A percentile compares a stretch with the other conserved stretches of the same genome.
These are phyloP conservation scores for Diogma glabrata DNA, from an alignment of 2,888 invertebrate species.

Conservation along the genomic window DNA sequence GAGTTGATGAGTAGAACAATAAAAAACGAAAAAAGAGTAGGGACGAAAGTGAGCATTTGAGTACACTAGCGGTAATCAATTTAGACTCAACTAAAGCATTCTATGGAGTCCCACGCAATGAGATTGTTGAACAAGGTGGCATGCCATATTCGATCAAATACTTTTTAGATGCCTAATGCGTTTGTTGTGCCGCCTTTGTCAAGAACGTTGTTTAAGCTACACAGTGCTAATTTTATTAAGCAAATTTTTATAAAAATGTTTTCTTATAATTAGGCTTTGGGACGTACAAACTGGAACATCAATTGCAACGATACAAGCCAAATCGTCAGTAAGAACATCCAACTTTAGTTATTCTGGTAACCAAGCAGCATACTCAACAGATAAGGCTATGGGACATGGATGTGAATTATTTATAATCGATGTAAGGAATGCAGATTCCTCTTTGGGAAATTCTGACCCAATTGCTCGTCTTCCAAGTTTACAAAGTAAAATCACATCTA, in stretches of 20 bases:
- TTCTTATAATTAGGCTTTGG: constrained; percentile 57
- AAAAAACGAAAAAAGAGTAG: too few relatives aligned
- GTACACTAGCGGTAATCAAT: too few relatives aligned
- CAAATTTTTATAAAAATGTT: neutral
- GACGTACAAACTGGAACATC: constrained; percentile 75
- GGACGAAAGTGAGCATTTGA: too few relatives aligned
- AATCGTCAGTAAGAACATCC: constrained; percentile 85
- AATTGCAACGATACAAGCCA: constrained; percentile 63
- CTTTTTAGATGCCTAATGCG: too few relatives aligned
- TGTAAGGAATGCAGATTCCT: constrained; percentile 62
- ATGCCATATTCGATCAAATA: too few relatives aligned
- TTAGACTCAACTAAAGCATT: too few relatives aligned
- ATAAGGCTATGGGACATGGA: constrained; percentile 80
- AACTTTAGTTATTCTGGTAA: constrained; percentile 88
- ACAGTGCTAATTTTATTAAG: neutral
- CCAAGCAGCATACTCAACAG: constrained; percentile 86
- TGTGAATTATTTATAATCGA: constrained; percentile 86
- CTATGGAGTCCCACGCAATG: too few relatives aligned
- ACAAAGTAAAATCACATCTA: constrained; percentile 77
- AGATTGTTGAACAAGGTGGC: too few relatives aligned
- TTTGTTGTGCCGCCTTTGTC: too few relatives aligned
- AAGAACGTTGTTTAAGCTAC: neutral
- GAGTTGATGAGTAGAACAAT: too few relatives aligned
- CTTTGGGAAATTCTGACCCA: constrained; percentile 55
- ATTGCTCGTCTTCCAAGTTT: constrained; percentile 68